Percentiles rank a stretch among this genome's conserved stretches.
Evolutionary conservation across 1,140 invertebrate genomes (phyloP).

Genomic region (Drosophila rufa): DNA sequence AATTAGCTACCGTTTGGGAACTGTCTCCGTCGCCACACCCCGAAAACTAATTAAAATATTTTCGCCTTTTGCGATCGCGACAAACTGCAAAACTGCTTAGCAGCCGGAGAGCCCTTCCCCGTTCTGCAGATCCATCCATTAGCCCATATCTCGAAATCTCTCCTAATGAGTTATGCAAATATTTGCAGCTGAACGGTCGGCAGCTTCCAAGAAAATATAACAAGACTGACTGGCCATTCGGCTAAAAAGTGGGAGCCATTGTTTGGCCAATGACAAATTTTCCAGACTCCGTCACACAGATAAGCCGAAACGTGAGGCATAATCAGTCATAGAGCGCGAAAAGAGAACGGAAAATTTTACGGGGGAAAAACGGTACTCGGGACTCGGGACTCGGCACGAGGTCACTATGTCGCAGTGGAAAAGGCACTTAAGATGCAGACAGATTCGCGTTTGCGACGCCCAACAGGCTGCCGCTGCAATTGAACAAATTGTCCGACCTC

Average conservation of each 20-base stretch:
- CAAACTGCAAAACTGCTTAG: conserved; percentile 57
- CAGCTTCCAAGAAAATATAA: conserved; percentile 55
- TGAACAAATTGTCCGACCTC: conserved; percentile 67
- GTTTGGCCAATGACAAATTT: conserved; percentile 55
- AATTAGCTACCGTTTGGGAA: conserved; percentile 46
- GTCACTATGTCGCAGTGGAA: conserved; percentile 72
- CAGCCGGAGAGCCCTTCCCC: conserved; percentile 2
- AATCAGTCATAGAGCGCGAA: conserved; percentile 57
- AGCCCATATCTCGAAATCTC: conserved; percentile 54
- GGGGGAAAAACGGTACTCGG: conserved; percentile 8
- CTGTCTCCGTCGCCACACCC: conserved; percentile 33
- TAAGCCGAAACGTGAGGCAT: conserved; percentile 60
- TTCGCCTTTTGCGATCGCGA: conserved; percentile 62
- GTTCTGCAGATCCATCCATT: conserved; percentile 3
- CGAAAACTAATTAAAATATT: conserved; percentile 81
- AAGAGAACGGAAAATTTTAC: conserved; percentile 23
- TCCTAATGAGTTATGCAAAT: conserved; percentile 81
- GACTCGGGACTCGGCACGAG: conserved; percentile 54
- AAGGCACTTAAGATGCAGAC: conserved; percentile 76
- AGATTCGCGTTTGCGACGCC: conserved; percentile 72
- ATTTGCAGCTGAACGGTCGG: conserved; percentile 68
- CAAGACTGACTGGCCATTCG: conserved; percentile 11
- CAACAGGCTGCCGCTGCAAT: conserved; percentile 77
- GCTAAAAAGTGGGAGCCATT: conserved; percentile 28
- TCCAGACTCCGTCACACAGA: conserved; percentile 32